Evolutionary conservation across 92 coral and sea anemone species (phyloP), one percentile per base, ranked within the genome.

Genomic region (Parazoanthus atlanticus): DNA sequence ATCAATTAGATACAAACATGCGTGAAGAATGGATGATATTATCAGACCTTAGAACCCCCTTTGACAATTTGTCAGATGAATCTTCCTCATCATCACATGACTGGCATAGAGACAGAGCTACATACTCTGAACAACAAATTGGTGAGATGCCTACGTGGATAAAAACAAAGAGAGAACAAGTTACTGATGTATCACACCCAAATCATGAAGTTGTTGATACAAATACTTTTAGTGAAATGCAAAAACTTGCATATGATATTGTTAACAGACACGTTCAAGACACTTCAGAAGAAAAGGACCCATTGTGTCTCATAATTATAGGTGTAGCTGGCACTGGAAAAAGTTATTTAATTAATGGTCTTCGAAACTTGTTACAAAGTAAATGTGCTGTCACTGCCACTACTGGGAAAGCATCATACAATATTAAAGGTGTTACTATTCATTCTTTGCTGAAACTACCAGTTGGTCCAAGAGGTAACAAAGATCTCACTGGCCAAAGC

Each of bases 21-120:
- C 92, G 91, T 79, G 93, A 93, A 74, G 95, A 93, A 84, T 90
- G 94, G 94, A 94, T 90, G 94, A 89, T 91, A 74, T 81, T 90
- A 46, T 90, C 93, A 86, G 89, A 90, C 82, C 82, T 90, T 31
- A 46, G 61, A 86, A 80, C 86, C 76, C 90, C 93, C 67, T 90
- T 90, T 86, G 93, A 90, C 54, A 82, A 81, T 67, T 21, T 66
- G 65, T 33, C 76, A 86, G 88, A 73, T 47, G 74, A 90, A 86
- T 33, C 47, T 31, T 36, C 90, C 34, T 69, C 78, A 74, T 36
- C 79, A 46, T 61, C 77, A 56, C 38, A 17, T 83, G 86, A 86
- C 69, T 90, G 92, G 87, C 92, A 90, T 90, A 40, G 65, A 40
- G 92, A 90, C 72, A 90, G 90, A 86, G 75, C 36, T 17, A 33